These are phyloP conservation scores for Eupithecia centaureata DNA, from an alignment of 2,888 invertebrate genomes.

Conservation along the genomic window DNA sequence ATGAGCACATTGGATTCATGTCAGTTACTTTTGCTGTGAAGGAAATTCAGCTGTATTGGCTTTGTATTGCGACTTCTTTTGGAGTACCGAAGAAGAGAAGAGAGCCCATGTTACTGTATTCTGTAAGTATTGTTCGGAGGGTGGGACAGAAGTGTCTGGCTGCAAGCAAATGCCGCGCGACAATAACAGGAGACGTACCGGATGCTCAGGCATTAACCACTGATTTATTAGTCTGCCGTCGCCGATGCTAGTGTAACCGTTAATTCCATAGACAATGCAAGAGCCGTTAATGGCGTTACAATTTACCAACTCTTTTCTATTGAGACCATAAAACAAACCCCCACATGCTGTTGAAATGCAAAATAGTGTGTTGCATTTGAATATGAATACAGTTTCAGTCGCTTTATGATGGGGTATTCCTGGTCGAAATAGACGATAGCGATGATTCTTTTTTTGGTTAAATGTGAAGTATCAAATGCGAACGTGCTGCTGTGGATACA, in stretches of 20 bases:
- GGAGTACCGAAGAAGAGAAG: not conserved
- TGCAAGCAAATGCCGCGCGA: slow-evolving; percentile 62
- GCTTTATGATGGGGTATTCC: slow-evolving; percentile 22
- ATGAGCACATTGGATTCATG: slow-evolving; percentile 21
- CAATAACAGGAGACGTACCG: slow-evolving; percentile 72
- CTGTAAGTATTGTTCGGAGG: slow-evolving; percentile 22
- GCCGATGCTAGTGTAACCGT: slow-evolving; percentile 58
- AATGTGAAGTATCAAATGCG: slow-evolving; percentile 37
- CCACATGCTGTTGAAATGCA: slow-evolving; percentile 64
- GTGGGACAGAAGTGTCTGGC: slow-evolving; percentile 38
- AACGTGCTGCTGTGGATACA: slow-evolving; percentile 18
- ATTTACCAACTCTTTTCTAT: slow-evolving; percentile 50
- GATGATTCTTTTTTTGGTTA: slow-evolving; percentile 28
- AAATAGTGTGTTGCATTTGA: slow-evolving; percentile 61
- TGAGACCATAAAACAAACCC: slow-evolving; percentile 50
- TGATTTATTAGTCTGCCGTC: slow-evolving; percentile 82
- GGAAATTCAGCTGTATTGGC: slow-evolving; percentile 9
- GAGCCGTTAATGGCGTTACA: slow-evolving; percentile 52
- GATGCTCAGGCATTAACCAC: slow-evolving; percentile 77
- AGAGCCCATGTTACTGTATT: slow-evolving; percentile 8
- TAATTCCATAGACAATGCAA: slow-evolving; percentile 74
- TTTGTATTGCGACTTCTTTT: slow-evolving; percentile 12
- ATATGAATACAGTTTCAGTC: slow-evolving; percentile 53
- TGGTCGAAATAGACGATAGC: slow-evolving; percentile 34
- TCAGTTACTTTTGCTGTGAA: slow-evolving; percentile 36